Percentiles rank a stretch among this genome's conserved stretches.
Evolutionary conservation across 2,113 vertebrate species (phyloP).

Genomic region (Phainopepla nitens): DNA sequence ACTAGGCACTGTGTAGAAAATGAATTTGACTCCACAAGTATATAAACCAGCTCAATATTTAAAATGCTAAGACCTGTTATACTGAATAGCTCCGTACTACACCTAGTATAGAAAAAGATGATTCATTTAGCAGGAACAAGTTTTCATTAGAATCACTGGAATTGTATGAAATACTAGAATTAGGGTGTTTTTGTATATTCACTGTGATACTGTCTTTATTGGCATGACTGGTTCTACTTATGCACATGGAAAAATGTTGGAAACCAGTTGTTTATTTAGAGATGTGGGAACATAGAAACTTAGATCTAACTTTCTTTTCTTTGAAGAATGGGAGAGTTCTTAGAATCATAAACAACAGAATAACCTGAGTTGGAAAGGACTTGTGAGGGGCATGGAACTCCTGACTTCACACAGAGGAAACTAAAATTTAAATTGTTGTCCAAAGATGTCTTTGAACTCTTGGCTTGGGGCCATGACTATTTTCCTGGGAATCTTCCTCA

Average conservation of each 20-base stretch:
- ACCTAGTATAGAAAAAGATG: background rate
- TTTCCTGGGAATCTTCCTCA: background rate
- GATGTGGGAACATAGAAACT: background rate
- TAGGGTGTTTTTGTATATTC: background rate
- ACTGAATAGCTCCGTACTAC: background rate
- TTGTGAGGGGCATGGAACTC: fast-evolving
- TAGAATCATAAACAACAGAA: background rate
- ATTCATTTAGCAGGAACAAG: background rate
- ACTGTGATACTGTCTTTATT: background rate
- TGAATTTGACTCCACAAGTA: background rate
- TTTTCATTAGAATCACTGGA: background rate
- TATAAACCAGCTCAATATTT: background rate
- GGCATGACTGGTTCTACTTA: background rate
- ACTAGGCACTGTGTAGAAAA: background rate
- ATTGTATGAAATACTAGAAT: background rate
- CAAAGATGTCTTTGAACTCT: background rate
- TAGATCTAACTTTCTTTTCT: background rate
- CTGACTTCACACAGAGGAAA: background rate
- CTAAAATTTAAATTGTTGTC: background rate
- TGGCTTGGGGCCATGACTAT: background rate
- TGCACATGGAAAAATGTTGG: background rate
- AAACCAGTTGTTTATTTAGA: background rate
- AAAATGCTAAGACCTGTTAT: background rate
- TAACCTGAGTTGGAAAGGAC: background rate
- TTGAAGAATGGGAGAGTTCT: background rate